Base-by-base conservation (phyloP, 2,113 vertebrate species). In the Andinoacara biseriatus region DNA sequence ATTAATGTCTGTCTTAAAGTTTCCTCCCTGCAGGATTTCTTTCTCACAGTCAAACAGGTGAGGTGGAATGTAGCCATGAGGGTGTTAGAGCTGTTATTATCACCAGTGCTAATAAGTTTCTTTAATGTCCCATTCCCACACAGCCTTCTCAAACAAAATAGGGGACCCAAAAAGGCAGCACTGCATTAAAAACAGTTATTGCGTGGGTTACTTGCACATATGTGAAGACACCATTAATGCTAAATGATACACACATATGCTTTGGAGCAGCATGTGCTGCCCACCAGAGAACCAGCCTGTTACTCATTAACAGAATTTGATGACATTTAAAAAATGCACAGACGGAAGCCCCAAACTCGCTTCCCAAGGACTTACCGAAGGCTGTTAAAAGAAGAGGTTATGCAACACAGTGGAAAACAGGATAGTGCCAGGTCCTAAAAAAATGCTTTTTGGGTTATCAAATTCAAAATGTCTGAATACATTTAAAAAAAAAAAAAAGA, bases 301-400 rank as follows among this genome's bases (percentile, higher is more conserved):
- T 49, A 49, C 0, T 18, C 24, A 69, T 69, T 49, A 69, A 43
- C 0, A 69, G 40, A 0, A 69, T 69, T 69, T 69, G 40, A 46
- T 0, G 3, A 69, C 24, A 29, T 69, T 69, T 29, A 29, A 52
- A 49, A 69, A 10, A 72, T 5, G 14, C 49, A 26, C 52, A 33
- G 3, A 2, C n/a, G 46, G 46, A n/a, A 4, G 7, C 46, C 10
- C 24, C 46, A 0, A 54, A n/a, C 67, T 72, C 17, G 1, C 26
- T 72, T 72, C 26, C 46, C 3, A 52, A 72, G 17, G 26, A 31
- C 49, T 31, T 46, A 26, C 24, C 2, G 17, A 67, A 26, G 31
- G 49, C 5, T 20, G 1, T 31, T 52, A 52, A 69, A 69, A 52
- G 43, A 20, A 72, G 24, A 72, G 43, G 65, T 0, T 43, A 69